Conservation (phyloP, 2,888 invertebrate species). For the Clunio marinus region DNA sequence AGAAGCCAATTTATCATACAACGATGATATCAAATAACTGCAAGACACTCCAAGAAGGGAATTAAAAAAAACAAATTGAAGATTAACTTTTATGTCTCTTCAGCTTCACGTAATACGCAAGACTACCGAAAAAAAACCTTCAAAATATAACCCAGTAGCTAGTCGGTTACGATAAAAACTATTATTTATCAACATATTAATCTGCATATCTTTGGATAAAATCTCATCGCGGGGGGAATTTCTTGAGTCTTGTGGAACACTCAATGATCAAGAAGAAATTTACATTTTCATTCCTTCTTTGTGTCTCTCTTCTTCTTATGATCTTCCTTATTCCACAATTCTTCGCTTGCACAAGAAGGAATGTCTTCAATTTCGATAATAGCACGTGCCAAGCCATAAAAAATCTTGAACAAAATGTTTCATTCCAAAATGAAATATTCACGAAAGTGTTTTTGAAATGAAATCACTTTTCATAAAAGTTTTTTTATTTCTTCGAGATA, state of each 20-base stretch:
- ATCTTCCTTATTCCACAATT: conserved; percentile 26
- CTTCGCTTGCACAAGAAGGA: conserved; percentile 6
- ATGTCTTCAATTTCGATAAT: conserved; percentile 23
- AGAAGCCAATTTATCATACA: conserved; percentile 18
- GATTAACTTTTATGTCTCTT: conserved; percentile 8
- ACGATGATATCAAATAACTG: neutral
- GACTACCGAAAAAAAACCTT: neutral
- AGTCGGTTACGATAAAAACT: conserved; percentile 28
- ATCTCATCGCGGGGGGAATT: conserved; percentile 17
- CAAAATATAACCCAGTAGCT: conserved; percentile 28
- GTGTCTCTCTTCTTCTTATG: conserved; percentile 13
- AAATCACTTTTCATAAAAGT: conserved; percentile 9
- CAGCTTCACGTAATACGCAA: too few species aligned
- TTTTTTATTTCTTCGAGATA: conserved; percentile 13
- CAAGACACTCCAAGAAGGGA: too few species aligned
- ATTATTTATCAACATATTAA: conserved; percentile 40
- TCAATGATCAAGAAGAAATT: conserved; percentile 25
- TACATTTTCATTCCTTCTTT: conserved; percentile 20
- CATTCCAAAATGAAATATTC: neutral
- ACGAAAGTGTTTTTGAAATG: conserved; percentile 22
- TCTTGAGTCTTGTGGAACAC: neutral
- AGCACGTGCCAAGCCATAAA: conserved; percentile 39
- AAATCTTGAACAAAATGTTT: conserved; percentile 34
- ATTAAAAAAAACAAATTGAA: neutral
- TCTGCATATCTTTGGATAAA: conserved; percentile 39